These are phyloP conservation scores for Apomyelois bistriatella DNA, from an alignment of 2,888 invertebrate genomes.

Conservation along the genomic window DNA sequence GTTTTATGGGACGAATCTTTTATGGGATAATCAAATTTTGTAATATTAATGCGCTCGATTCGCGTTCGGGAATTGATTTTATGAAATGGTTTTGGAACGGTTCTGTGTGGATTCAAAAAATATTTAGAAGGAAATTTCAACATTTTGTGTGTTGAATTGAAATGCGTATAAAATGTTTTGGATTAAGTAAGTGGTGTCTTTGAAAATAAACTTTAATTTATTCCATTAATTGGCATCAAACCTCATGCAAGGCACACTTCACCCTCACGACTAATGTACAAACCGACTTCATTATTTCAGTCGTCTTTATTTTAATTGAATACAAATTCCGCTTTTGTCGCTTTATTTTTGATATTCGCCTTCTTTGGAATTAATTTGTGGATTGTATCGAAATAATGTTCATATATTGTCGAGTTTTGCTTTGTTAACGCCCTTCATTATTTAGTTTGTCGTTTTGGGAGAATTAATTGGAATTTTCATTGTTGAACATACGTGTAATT, in stretches of 20 bases:
- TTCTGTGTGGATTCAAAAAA: not conserved
- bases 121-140: too few species aligned
- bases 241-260: not conserved
- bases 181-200: not conserved
- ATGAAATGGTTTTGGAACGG: constrained; percentile 16
- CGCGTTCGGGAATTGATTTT: constrained; percentile 64
- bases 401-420: constrained; percentile 46
- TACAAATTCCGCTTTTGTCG: constrained; percentile 49
- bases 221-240: constrained; percentile 6
- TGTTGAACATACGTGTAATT: constrained; percentile 65
- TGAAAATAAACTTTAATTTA: not conserved
- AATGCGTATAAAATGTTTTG: too few species aligned
- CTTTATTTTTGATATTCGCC: constrained; percentile 63
- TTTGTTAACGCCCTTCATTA: constrained; percentile 52
- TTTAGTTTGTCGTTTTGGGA: constrained; percentile 52
- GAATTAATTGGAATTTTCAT: constrained; percentile 69
- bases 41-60: constrained; percentile 74
- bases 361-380: constrained; percentile 62
- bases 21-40: constrained; percentile 80
- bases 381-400: constrained; percentile 37
- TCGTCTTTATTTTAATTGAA: constrained; percentile 58
- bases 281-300: constrained; percentile 43
- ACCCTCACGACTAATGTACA: constrained; percentile 29
- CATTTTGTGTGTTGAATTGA: not conserved
- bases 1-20: constrained; percentile 78